Base-by-base conservation (phyloP, 2,797 vertebrate genomes). In the Malurus splendens region DNA sequence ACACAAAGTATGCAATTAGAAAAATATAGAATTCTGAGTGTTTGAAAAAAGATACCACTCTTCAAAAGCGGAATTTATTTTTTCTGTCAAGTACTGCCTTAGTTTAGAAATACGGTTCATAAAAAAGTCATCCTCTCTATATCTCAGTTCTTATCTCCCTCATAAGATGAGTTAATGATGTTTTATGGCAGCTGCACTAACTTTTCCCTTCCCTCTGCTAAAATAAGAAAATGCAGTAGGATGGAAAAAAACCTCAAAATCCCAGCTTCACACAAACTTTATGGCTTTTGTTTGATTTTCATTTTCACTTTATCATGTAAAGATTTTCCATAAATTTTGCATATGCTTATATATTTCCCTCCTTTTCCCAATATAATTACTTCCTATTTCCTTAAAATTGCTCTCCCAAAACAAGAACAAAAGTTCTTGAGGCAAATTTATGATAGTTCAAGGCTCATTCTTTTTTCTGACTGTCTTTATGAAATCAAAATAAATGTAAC, bases 71-170 rank as follows among this genome's bases (percentile, higher is more conserved):
- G 59, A 81, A 92, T 81, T 62, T 60, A 70, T 82, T 84, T 36
- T 36, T 80, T 84, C 51, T 73, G 57, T 61, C 45, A 72, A 84
- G 75, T 64, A 32, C n/a, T 67, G 56, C 28, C 59, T 78, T 32
- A 88, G 33, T 66, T 87, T 72, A 92, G 82, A 90, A 93, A 86
- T 15, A 23, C 9, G 44, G 70, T 27, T 87, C 75, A 91, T 80
- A 67, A 85, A 64, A 57, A 64, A 78, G 23, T 70, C 48, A 60
- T 81, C 24, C 10, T 66, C 20, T 87, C 28, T 60, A 2, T 67
- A 79, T 70, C 59, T 78, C 45, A n/a, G 19, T 72, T 82, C 51
- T 89, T 77, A 67, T 47, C 62, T 86, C 50, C 70, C 64, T 66
- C 33, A 33, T 82, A 80, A 77, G 30, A 80, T 42, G 55, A 47